Evolutionary conservation across 1,140 invertebrate genomes (phyloP), one percentile per base, ranked within the genome.

Genomic region (Conus ventricosus): DNA sequence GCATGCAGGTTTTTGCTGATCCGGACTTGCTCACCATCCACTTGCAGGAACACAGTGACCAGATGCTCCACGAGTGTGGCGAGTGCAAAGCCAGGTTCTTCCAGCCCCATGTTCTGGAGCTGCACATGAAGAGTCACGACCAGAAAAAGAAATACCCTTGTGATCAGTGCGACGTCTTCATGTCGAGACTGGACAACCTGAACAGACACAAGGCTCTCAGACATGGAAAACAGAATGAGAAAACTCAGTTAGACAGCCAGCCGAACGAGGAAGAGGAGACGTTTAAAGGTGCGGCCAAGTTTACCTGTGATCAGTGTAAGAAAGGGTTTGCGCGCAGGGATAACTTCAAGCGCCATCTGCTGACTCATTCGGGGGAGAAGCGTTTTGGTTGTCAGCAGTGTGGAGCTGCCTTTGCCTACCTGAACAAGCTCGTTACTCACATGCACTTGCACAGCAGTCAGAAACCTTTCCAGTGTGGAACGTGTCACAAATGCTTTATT

Each of bases 311-410:
- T 5, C 10, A 13, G 57, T 84, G 82, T 25, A 17, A 54, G 20
- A 67, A 60, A 15, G 27, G n/a, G 25, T 84, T 84, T 20, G 20
- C 23, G 0, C 55, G 54, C 6, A 67, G 23, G 20, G 23, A 84
- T 20, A 23, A 67, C 20, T 53, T 63, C 53, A 53, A 84, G n/a
- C 82, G 82, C 7, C 82, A 99, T 95, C 95, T 99, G 90, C 96
- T 99, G 89, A 96, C 99, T 89, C 99, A 99, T 94, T 98, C 98
- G 13, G 98, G 98, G 5, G 98, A 99, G 95, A 99, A 99, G 94
- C 57, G 98, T 1, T 99, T 90, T 63, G 80, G 90, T 27, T 93
- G 98, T 94, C 89, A 91, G 25, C 71, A 76, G 53, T 88, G 87
- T 57, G 87, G 81, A 27, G 60, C 78, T 20, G 87, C 87, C 13